Conservation (phyloP, 1,140 invertebrate species). For the Coptotermes formosanus region DNA sequence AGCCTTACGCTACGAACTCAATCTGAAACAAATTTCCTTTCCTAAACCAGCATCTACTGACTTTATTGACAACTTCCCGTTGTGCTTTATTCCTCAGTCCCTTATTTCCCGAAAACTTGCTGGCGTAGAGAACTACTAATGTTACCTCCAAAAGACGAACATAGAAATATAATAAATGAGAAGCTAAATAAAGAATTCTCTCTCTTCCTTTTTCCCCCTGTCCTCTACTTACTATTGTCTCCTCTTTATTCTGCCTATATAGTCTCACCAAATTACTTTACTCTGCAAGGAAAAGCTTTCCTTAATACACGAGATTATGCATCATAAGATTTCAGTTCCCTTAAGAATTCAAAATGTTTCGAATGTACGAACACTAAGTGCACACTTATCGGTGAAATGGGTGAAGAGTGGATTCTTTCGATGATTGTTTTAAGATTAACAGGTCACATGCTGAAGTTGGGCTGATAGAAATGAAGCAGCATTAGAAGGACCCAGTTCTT, state of each 20-base stretch:
- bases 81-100: background rate
- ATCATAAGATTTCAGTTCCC: background rate
- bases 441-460: background rate
- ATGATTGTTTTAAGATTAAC: background rate
- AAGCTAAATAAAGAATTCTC: background rate
- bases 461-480: background rate
- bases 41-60: background rate
- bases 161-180: background rate
- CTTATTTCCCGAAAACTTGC: background rate
- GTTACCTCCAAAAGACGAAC: background rate
- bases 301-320: background rate
- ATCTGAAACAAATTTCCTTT: constrained; percentile 14
- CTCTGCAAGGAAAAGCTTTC: background rate
- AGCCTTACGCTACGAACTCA: background rate
- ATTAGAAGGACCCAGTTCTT: background rate
- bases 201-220: background rate
- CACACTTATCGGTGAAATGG: background rate
- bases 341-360: background rate
- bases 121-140: background rate
- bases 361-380: background rate
- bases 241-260: background rate
- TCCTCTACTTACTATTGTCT: background rate
- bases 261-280: background rate
- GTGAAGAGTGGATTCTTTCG: background rate
- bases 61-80: constrained; percentile 16